These are phyloP conservation scores for Drosophila trapezifrons DNA, from an alignment of 1,140 invertebrate genomes.

Conservation along the genomic window DNA sequence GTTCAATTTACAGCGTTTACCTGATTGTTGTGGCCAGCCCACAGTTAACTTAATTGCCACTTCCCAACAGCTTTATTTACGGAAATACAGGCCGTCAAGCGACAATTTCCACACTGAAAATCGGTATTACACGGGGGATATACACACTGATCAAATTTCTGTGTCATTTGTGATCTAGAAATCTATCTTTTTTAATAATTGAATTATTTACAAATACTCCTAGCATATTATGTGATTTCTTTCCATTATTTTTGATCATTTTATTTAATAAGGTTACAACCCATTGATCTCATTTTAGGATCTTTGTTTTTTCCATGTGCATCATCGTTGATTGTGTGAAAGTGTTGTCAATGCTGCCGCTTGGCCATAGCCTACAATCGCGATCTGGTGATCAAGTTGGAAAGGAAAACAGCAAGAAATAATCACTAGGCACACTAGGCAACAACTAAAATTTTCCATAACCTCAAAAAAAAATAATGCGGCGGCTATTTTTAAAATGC, in stretches of 20 bases:
- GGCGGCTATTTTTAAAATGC: slow-evolving; percentile 73
- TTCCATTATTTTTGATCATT: too few species aligned
- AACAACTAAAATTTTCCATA: slow-evolving; percentile 73
- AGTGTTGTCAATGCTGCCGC: slow-evolving; percentile 56
- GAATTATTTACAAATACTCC: too few species aligned
- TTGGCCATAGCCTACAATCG: slow-evolving; percentile 54
- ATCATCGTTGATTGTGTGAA: slow-evolving; percentile 40
- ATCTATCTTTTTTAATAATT: too few species aligned
- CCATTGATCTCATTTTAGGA: background rate
- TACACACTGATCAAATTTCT: slow-evolving; percentile 3
- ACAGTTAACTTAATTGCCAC: slow-evolving; percentile 48
- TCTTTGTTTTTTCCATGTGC: slow-evolving; percentile 12
- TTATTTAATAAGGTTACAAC: background rate
- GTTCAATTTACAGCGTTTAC: slow-evolving; percentile 26
- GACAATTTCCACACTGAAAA: slow-evolving; percentile 31
- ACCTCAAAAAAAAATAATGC: slow-evolving; percentile 65
- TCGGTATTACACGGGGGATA: background rate
- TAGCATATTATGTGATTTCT: too few species aligned
- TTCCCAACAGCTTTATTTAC: slow-evolving; percentile 50
- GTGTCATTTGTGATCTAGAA: background rate
- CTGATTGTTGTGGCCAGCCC: slow-evolving; percentile 35
- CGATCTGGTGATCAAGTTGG: slow-evolving; percentile 33
- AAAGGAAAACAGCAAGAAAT: slow-evolving; percentile 44
- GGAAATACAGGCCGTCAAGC: slow-evolving; percentile 57
- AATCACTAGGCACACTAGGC: slow-evolving; percentile 30